These are phyloP conservation scores for Muntiacus muntjak DNA, from an alignment of 2,113 vertebrate genomes.

Conservation along the genomic window DNA sequence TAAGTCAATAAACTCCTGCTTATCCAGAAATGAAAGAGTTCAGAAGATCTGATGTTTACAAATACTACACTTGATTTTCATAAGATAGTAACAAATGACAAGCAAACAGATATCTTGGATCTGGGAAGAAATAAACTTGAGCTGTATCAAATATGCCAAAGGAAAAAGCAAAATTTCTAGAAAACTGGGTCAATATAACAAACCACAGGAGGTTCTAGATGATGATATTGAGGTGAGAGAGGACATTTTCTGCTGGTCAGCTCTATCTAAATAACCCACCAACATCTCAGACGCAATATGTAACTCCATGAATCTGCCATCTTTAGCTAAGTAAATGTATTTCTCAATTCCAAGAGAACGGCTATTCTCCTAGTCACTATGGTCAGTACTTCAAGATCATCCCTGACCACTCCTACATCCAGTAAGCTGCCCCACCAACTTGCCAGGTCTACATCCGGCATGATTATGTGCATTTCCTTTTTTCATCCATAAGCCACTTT, in stretches of 20 bases:
- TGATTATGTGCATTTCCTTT: neutral
- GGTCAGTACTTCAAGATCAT: neutral
- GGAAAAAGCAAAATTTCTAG: neutral
- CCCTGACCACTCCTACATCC: neutral
- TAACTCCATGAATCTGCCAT: neutral
- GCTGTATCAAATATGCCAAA: neutral
- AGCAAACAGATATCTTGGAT: neutral
- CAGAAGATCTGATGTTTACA: slow-evolving; percentile 5
- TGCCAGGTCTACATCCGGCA: neutral
- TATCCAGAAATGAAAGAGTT: neutral
- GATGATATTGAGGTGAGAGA: neutral
- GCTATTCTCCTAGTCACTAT: neutral
- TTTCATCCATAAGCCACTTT: neutral
- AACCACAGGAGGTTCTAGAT: neutral
- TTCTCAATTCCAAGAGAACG: neutral
- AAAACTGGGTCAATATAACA: neutral
- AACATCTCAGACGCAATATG: neutral
- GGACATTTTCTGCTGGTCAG: neutral
- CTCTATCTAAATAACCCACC: neutral
- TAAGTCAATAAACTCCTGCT: neutral
- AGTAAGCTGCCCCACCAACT: neutral
- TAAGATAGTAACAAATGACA: neutral
- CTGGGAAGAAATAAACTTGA: neutral
- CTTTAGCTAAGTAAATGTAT: neutral
- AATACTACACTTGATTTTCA: neutral